Evolutionary conservation across 2,113 vertebrate genomes (phyloP), one percentile per base, ranked within the genome.

Genomic region (Hoplias malabaricus): DNA sequence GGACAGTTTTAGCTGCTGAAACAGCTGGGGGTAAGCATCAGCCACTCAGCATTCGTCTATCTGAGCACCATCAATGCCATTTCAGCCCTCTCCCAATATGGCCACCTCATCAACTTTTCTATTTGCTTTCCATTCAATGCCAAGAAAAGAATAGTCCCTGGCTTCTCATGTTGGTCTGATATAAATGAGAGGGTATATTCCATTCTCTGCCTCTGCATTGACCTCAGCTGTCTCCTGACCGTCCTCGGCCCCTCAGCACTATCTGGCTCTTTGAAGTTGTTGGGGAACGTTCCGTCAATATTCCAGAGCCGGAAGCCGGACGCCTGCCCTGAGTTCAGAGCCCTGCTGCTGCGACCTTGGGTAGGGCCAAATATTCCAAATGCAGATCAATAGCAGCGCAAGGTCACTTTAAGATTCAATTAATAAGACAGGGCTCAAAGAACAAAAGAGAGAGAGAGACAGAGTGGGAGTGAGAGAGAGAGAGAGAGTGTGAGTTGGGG

Each of bases 391-490:
- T 82, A 73, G 31, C 12, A 50, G 62, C 54, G 11, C 79, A 84
- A 82, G 80, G 83, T 84, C 68, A 81, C 76, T 82, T 79, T 63
- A 82, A 79, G 74, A 83, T 80, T 63, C 46, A 80, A 83, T 83
- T 80, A 83, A 80, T 70, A 76, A 67, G 38, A 59, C 63, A 74
- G 33, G 72, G 56, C 59, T 59, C 27, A 70, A 12, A 75, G 31
- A 27, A 19, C 34, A 46, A 5, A 29, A 19, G 31, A 59, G 19
- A 40, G 23, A 48, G 38, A 4, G 8, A 29, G 21, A 27, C 14
- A 36, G 27, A 23, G 9, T 36, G 16, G 57, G 36, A 7, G 21
- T 14, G n/a, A 27, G 12, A 31, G 38, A 69, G 23, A 74, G 43
- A 65, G 9, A 33, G 65, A 23, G 0, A 38, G n/a, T n/a, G n/a